Percentiles rank a stretch among this genome's conserved stretches.
These are phyloP conservation scores for Lepidocyrtoides sp. DNA, from an alignment of 2,888 invertebrate species.

Conservation along the genomic window DNA sequence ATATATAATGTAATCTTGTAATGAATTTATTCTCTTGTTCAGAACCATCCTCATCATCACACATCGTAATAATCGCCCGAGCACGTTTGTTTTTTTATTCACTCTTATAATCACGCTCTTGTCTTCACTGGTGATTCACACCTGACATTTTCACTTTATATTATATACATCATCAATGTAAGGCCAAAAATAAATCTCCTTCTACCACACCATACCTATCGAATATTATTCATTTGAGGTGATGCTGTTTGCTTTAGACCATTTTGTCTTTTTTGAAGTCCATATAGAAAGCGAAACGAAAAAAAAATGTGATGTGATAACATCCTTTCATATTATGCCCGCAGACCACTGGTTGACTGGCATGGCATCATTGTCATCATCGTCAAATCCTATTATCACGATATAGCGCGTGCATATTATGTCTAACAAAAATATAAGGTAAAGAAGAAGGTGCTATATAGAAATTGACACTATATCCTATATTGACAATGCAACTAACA, in stretches of 20 bases:
- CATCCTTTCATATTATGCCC: conserved; percentile 19
- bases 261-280: conserved; percentile 48
- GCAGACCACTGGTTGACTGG: neutral
- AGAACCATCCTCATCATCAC: neutral
- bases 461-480: conserved; percentile 19
- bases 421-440: neutral
- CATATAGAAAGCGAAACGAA: conserved; percentile 43
- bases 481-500: neutral
- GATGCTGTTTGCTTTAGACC: neutral
- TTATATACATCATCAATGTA: neutral
- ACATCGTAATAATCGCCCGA: neutral
- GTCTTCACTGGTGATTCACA: neutral
- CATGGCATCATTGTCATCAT: neutral
- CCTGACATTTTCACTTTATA: neutral
- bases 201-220: neutral
- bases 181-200: neutral
- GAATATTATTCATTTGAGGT: neutral
- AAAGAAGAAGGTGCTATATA: conserved; percentile 5
- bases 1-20: neutral
- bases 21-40: neutral
- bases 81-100: neutral
- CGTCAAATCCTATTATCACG: conserved; percentile 9
- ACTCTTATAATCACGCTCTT: neutral
- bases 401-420: neutral
- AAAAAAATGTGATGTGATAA: neutral